Evolutionary conservation across 2,113 vertebrate genomes (phyloP), one percentile per base, ranked within the genome.

Genomic region (Ochotona curzoniae): DNA sequence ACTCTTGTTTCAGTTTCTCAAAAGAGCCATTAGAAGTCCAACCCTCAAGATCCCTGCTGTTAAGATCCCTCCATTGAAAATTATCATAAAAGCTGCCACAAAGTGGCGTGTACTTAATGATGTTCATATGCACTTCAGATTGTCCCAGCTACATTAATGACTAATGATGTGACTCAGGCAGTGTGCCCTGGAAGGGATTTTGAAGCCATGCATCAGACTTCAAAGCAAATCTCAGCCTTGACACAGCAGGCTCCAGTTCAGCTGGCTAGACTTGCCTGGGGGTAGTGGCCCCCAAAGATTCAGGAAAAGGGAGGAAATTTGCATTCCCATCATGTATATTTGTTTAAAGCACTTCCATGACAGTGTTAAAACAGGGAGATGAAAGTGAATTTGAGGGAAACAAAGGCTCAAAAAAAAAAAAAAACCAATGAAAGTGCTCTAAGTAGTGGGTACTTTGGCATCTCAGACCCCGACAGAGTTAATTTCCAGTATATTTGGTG

Each of bases 311-410:
- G 6, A 84, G 11, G 35, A 63, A 23, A 93, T 89, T 93, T 95
- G 73, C 71, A 74, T 79, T 94, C 60, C 23, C 49, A 8, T 28
- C 38, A 17, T 38, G 23, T 60, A 2, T 66, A 7, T 96, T 94
- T 96, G 80, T 92, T 90, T 96, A 87, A 69, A 83, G 57, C 70
- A n/a, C 74, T 76, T 49, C 35, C 78, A 57, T 25, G 47, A 78
- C 96, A 88, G 44, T 21, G 83, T 87, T 93, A 83, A 80, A 94
- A 87, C 35, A 57, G 71, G 44, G 80, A 92, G 86, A 90, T 93
- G 57, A 95, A 84, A 93, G 88, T 44, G 47, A 83, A 75, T 83
- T 63, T 70, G 90, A 93, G 67, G 47, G 38, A 83, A 83, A 47
- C 51, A 35, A 14, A 51, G 51, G 57, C 38, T 57, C 78, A 14